Conservation (phyloP, 2,113 vertebrate genomes). For the Cariama cristata region DNA sequence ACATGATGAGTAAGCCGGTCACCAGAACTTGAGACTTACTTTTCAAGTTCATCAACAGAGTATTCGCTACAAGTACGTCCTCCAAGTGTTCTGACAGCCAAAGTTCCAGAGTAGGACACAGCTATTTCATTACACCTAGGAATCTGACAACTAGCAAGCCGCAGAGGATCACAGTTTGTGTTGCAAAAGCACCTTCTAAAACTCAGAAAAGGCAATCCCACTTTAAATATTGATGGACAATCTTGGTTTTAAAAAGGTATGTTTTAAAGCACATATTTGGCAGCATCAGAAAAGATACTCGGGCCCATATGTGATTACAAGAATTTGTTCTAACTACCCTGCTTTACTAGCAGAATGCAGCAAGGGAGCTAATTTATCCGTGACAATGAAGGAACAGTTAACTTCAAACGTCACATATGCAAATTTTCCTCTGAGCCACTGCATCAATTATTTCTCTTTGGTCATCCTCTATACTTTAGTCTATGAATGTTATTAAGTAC, state of each 20-base stretch:
- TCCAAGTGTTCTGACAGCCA: background rate
- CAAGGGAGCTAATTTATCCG: background rate
- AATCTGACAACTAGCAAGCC: background rate
- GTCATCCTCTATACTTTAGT: background rate
- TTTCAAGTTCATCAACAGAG: background rate
- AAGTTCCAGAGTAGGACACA: background rate
- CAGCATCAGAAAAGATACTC: background rate
- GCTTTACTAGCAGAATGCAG: background rate
- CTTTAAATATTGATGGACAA: background rate
- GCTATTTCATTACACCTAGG: background rate
- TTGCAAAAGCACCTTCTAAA: background rate
- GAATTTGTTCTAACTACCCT: background rate
- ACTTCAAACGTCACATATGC: background rate
- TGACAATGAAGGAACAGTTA: background rate
- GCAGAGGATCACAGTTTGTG: accelerated
- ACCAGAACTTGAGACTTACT: background rate
- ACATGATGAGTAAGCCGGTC: background rate
- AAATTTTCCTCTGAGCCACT: background rate
- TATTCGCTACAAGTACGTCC: background rate
- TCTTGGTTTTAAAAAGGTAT: background rate
- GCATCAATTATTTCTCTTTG: background rate
- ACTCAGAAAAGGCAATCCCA: background rate
- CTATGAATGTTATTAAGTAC: background rate
- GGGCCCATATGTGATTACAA: background rate
- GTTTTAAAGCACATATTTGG: background rate